Evolutionary conservation across 1,140 invertebrate species (phyloP).

Genomic region (Chrysoperla carnea): DNA sequence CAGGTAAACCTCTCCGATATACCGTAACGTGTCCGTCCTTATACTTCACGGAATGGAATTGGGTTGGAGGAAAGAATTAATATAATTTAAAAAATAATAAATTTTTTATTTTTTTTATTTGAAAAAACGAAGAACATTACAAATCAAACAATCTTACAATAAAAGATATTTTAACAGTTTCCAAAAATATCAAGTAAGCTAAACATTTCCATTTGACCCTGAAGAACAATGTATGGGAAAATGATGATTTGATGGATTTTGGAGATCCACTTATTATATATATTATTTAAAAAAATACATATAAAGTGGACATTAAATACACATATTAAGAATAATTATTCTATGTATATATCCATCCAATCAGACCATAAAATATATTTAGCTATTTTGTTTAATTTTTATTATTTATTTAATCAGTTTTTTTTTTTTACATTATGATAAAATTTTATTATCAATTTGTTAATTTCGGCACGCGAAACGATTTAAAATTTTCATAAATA

Average conservation of each 20-base stretch:
- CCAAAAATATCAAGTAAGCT: slow-evolving; percentile 4
- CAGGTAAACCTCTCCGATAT: too few species aligned
- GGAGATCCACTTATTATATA: too few species aligned
- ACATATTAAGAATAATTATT: too few species aligned
- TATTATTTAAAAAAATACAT: too few species aligned
- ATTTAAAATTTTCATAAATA: not conserved
- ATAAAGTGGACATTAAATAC: too few species aligned
- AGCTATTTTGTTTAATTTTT: not conserved
- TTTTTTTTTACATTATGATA: too few species aligned
- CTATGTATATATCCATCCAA: not conserved
- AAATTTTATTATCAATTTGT: too few species aligned
- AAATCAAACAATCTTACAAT: slow-evolving; percentile 4
- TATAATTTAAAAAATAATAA: too few species aligned
- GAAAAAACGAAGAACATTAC: slow-evolving; percentile 4
- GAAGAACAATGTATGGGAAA: not conserved
- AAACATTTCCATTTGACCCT: slow-evolving; percentile 2
- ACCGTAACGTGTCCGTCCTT: too few species aligned
- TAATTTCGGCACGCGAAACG: not conserved
- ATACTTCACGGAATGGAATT: too few species aligned
- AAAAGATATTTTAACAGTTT: slow-evolving; percentile 4
- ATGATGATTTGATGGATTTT: too few species aligned
- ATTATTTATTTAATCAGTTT: not conserved
- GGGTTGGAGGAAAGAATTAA: too few species aligned
- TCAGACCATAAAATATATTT: not conserved
- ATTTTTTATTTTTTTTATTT: not conserved